Percentiles rank a stretch among this genome's conserved stretches.
phyloP scores from a whole-genome alignment of 2,113 vertebrate genomes.

The Rhabdornis inornatus region DNA sequence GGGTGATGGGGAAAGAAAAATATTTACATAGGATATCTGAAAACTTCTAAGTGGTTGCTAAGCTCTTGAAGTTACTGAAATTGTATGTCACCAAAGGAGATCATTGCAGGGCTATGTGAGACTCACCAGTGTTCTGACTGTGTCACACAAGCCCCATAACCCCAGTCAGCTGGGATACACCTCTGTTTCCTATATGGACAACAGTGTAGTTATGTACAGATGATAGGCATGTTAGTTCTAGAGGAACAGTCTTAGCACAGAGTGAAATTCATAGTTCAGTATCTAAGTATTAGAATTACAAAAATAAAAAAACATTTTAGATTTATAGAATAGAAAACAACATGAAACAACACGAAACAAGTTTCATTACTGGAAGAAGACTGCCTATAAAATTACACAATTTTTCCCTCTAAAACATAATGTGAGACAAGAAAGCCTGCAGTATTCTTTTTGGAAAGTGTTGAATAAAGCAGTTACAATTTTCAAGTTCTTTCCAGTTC shows the following conservation, averaged over 20 bases:
- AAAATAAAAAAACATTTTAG: not conserved
- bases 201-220: not conserved
- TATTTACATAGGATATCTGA: not conserved
- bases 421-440: not conserved
- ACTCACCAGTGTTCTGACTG: not conserved
- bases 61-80: not conserved
- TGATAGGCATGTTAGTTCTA: not conserved
- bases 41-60: not conserved
- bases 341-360: too few relatives aligned
- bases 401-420: not conserved
- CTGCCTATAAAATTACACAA: not conserved
- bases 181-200: not conserved
- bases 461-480: not conserved
- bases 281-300: not conserved
- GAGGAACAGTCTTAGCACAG: not conserved
- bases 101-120: not conserved
- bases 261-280: not conserved
- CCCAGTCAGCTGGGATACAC: not conserved
- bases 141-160: not conserved
- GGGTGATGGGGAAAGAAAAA: not conserved
- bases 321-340: not conserved
- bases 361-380: not conserved
- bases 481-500: not conserved
- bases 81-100: not conserved
- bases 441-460: not conserved